Percentiles rank a stretch among this genome's conserved stretches.
Conservation (phyloP, 2,797 vertebrate genomes). For the Amblyopsis hoosieri region DNA sequence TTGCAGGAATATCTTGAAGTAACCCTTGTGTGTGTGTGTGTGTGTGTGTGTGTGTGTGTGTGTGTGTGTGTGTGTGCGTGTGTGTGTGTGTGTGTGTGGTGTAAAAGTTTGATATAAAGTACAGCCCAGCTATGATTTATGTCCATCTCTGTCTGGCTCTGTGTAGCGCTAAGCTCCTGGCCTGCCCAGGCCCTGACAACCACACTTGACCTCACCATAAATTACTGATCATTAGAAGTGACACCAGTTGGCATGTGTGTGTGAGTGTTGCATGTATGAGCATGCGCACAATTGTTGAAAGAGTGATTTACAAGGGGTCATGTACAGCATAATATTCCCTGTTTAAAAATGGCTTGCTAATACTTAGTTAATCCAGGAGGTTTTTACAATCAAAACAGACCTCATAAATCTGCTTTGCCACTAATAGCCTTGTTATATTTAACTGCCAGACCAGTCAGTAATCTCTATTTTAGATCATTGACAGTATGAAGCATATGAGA, state of each 20-base stretch:
- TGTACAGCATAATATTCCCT: conserved; percentile 57
- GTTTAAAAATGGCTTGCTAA: conserved; percentile 73
- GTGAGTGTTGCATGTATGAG: conserved; percentile 5
- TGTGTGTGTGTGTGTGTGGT: not conserved
- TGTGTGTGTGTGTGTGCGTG: too few relatives aligned
- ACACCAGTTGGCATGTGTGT: conserved; percentile 26
- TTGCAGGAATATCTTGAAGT: not conserved
- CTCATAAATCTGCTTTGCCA: conserved; percentile 70
- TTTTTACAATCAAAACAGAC: conserved; percentile 62
- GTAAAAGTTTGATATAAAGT: conserved; percentile 25
- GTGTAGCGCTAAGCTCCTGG: conserved; percentile 48
- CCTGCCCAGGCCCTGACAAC: conserved; percentile 45
- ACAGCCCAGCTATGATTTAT: conserved; percentile 48
- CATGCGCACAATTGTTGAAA: conserved; percentile 8
- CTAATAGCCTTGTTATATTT: conserved; percentile 64
- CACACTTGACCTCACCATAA: conserved; percentile 51
- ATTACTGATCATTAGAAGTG: conserved; percentile 62
- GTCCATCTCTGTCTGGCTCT: conserved; percentile 26
- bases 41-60: too few relatives aligned
- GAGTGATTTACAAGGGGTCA: conserved; percentile 69
- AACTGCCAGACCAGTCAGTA: conserved; percentile 30
- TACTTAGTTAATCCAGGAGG: conserved; percentile 69
- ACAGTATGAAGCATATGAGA: not conserved
- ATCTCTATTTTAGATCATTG: conserved; percentile 15
- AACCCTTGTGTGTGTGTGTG: not conserved